Base-by-base conservation (phyloP, 2,888 invertebrate genomes). In the Caenorhabditis panamensis region DNA sequence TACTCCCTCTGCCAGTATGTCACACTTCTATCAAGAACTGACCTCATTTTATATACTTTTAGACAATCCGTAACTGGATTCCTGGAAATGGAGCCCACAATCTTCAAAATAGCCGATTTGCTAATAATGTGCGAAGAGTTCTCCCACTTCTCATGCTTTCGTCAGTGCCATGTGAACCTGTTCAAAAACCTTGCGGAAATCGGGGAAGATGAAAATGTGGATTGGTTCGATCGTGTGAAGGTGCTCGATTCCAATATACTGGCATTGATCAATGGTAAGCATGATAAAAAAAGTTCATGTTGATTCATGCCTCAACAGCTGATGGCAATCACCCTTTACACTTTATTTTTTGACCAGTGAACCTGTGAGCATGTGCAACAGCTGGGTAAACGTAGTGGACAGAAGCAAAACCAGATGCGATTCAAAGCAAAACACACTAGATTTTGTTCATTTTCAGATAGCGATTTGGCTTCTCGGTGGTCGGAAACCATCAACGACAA, bases 161-260 rank as follows among this genome's bases (percentile, higher is more conserved):
- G 75, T 26, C 75, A 75, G 54, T 75, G 75, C n/a, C 75, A 66
- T 11, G 75, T 75, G 5, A 75, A 75, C 37, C 26, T 75, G 2
- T 53, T 75, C 22, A 66, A 53, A 9, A 59, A 61, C 24, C 24
- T 75, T 8, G 36, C 59, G 0, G 36, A 66, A 9, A 59, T 75
- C 24, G 54, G 20, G 2, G 53, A 41, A 47, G 66, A 75, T 41
- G 66, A 75, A 1, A 53, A 36, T 47, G 61, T 75, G 16, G 75
- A 75, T 37, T 75, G 75, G 75, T 67, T 54, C 18, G 75, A 75
- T 31, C 20, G 51, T 1, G 44, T 61, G 16, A 61, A 61, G 37
- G 61, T 61, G 13, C 20, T 75, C n/a, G 75, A 75, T 44, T 56
- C 75, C 0, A 59, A 61, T 16, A 66, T 75, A 9, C 28, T 66